Evolutionary conservation across 2,113 vertebrate genomes (phyloP).

Genomic region (Chamaea fasciata): DNA sequence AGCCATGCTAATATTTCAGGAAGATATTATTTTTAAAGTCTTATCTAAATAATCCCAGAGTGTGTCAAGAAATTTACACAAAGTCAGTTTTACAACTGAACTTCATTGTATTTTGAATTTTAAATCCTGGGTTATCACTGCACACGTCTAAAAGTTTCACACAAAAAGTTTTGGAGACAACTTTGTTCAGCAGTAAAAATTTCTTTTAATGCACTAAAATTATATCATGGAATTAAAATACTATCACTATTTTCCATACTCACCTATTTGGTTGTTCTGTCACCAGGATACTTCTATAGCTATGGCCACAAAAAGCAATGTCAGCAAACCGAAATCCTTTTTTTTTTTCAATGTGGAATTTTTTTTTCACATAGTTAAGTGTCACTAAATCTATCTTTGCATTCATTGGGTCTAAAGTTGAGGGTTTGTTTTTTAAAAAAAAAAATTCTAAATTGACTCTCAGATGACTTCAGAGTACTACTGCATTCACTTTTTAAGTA

Average conservation of each 20-base stretch:
- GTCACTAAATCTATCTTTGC: slow-evolving; percentile 37
- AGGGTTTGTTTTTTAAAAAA: background rate
- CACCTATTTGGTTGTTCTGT: slow-evolving; percentile 16
- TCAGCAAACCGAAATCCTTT: slow-evolving; percentile 75
- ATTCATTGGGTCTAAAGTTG: slow-evolving; percentile 70
- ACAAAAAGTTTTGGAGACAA: background rate
- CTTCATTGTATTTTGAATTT: background rate
- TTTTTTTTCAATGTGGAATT: background rate
- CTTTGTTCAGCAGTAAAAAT: background rate
- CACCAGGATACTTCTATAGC: background rate
- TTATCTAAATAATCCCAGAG: background rate
- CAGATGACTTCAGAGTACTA: slow-evolving; percentile 70
- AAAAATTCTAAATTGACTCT: slow-evolving; percentile 19
- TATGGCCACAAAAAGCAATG: slow-evolving; percentile 61
- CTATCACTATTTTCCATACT: slow-evolving; percentile 17
- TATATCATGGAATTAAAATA: background rate
- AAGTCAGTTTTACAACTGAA: background rate
- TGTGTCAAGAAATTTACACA: background rate
- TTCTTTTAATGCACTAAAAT: background rate
- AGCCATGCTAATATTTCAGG: background rate
- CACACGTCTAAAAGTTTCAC: background rate
- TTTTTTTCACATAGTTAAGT: background rate
- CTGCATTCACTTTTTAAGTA: slow-evolving; percentile 69
- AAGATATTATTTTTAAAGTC: background rate
- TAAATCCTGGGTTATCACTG: background rate